Percentiles rank a stretch among this genome's conserved stretches.
These are phyloP conservation scores for Zygothrica quintamaculata DNA, from an alignment of 2,888 invertebrate genomes.

Conservation along the genomic window DNA sequence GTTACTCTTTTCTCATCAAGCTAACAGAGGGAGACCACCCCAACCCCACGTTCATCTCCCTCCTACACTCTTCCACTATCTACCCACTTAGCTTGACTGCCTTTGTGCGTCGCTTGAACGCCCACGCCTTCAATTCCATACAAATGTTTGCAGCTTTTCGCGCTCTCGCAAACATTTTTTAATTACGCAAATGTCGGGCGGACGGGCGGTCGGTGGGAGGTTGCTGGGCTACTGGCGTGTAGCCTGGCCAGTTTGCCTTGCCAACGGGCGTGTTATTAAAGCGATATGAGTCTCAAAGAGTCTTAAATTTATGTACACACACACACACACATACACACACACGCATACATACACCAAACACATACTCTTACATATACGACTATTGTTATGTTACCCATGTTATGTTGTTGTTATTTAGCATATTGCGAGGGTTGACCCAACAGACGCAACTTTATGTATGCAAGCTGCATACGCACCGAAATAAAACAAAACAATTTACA, in stretches of 20 bases:
- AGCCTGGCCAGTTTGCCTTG: slow-evolving; percentile 30
- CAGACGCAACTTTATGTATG: not conserved
- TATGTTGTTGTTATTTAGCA: slow-evolving; percentile 19
- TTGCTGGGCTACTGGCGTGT: no score
- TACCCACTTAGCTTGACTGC: slow-evolving; percentile 30
- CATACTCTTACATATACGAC: slow-evolving; percentile 9
- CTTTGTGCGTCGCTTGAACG: slow-evolving; percentile 69
- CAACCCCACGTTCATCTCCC: no score
- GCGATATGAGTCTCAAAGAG: slow-evolving; percentile 62
- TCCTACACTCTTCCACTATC: not conserved
- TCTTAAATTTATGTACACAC: slow-evolving; percentile 55
- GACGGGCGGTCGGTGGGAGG: no score
- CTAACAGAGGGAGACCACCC: no score
- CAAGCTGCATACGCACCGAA: no score
- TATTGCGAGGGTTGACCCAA: slow-evolving; percentile 18
- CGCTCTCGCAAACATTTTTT: slow-evolving; percentile 79
- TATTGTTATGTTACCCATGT: slow-evolving; percentile 7
- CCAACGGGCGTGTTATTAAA: slow-evolving; percentile 71
- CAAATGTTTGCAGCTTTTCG: slow-evolving; percentile 68
- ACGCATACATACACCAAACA: not conserved
- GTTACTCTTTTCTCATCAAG: no score
- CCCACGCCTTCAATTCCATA: slow-evolving; percentile 66
- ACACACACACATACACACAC: not conserved
- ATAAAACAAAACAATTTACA: no score
- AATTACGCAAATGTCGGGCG: slow-evolving; percentile 79